Base-by-base conservation (phyloP, 2,113 vertebrate species). In the Setophaga coronata region DNA sequence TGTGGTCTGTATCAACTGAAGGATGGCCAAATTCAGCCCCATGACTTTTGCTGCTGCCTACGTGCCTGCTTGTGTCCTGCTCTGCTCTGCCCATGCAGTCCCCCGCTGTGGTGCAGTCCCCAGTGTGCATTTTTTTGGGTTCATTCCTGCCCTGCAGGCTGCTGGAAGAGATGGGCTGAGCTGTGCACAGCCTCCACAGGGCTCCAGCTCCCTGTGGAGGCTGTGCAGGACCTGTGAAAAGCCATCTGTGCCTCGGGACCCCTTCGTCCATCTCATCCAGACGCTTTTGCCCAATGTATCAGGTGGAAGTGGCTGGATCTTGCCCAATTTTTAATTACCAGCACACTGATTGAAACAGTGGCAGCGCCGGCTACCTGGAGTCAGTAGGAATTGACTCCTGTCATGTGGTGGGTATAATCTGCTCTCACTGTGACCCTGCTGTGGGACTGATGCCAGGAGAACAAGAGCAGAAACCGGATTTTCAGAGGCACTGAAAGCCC, bases 261-360 rank as follows among this genome's bases (percentile, higher is more conserved):
- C n/a, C 45, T 89, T 57, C 5, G 7, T 79, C 78, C 61, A 73
- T 72, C 84, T 90, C 64, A 40, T 21, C 28, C 67, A 77, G 65
- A n/a, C 1, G 3, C 74, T 86, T 90, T 58, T 4, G 11, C 76
- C 62, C 87, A 70, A 9, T 1, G 4, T 56, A 67, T 66, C 85
- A 83, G 67, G 62, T 94, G 92, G 76, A 90, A 82, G 47, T 1
- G 51, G 47, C 47, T 94, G 88, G 92, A 94, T 71, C 93, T 62
- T 58, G 56, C 90, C 71, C 85, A 71, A 72, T 89, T 81, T 70
- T 90, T 94, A 90, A 95, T 95, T 94, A 94, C 74, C 67, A 58
- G 62, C 0, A 0, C 38, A 31, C 48, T 67, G 87, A 89, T 62
- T 80, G 93, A 93, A 91, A 65, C 0, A 8, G 56, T 70, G 77